phyloP scores from a whole-genome alignment of 2,113 vertebrate genomes.

The Dunckerocampus dactyliophorus region DNA sequence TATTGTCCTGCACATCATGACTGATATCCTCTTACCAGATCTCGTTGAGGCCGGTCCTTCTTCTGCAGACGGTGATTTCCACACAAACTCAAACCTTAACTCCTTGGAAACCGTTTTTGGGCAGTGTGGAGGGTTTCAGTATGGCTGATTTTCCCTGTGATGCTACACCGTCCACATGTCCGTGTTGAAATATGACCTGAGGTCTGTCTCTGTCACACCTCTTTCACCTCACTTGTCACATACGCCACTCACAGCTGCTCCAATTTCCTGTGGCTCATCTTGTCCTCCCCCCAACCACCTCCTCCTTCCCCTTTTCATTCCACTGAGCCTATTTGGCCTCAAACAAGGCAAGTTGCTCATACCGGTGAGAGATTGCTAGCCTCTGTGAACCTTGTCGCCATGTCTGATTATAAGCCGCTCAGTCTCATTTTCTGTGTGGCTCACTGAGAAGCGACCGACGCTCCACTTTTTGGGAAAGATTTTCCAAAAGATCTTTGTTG shows the following conservation, averaged over 20 bases:
- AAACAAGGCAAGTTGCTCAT: slow-evolving; percentile 26
- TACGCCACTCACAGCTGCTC: slow-evolving; percentile 7
- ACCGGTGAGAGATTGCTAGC: slow-evolving; percentile 17
- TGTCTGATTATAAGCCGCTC: slow-evolving; percentile 39
- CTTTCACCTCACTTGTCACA: slow-evolving; percentile 17
- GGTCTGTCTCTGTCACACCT: slow-evolving; percentile 31
- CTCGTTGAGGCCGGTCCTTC: too few species aligned
- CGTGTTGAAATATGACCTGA: slow-evolving; percentile 41
- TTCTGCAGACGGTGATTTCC: background rate
- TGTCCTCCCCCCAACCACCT: background rate
- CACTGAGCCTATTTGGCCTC: slow-evolving; percentile 3
- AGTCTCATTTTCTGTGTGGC: slow-evolving; percentile 11
- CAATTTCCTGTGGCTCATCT: slow-evolving; percentile 30
- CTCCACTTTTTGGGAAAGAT: background rate
- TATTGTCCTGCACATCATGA: too few species aligned
- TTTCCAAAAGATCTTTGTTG: too few species aligned
- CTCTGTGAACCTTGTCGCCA: slow-evolving; percentile 6
- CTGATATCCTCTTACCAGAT: too few species aligned
- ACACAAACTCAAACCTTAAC: too few species aligned
- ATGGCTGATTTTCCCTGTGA: background rate
- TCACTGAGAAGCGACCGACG: slow-evolving; percentile 15
- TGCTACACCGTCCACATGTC: slow-evolving; percentile 23
- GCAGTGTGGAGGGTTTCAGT: slow-evolving; percentile 3
- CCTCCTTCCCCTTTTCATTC: slow-evolving; percentile 17
- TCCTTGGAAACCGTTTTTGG: background rate